Evolutionary conservation across 2,113 vertebrate genomes (phyloP), one percentile per base, ranked within the genome.

Genomic region (Seriola rivoliana): DNA sequence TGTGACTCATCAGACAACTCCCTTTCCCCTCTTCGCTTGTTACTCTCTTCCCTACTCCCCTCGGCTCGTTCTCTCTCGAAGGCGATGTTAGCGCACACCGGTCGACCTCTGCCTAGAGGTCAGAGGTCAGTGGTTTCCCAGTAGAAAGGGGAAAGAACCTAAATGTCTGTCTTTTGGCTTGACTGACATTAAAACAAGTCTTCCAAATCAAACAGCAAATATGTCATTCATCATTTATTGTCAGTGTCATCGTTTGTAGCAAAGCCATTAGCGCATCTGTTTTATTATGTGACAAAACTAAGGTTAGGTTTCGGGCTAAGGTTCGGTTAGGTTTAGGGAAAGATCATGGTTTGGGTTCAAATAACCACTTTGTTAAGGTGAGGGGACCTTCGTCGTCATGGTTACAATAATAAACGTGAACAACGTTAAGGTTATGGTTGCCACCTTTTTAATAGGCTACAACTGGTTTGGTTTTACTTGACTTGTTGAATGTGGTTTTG

Each of bases 1-100:
- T 32, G 50, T 80, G 92, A 93, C 89, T 92, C 91, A 82, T 85
- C 87, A 81, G 91, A 81, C 78, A 64, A 83, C 67, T 78, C 80
- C 70, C 77, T 81, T 75, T 75, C 66, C 60, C 62, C 80, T 80
- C 77, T 46, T 65, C 34, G 38, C 68, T 71, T 32, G 7, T 48
- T 64, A 29, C 63, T 52, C 59, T 87, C 48, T 66, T 81, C 48
- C 17, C 40, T 14, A 29, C 40, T 80, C 75, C n/a, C 66, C 76
- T 55, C 59, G 0, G 29, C 55, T 72, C 70, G 13, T 36, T 78
- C 74, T 74, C 16, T 42, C 81, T 71, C 54, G 11, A 7, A 12
- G n/a, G 48, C 21, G 58, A 42, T 19, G 21, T 54, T 55, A 64
- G 40, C 57, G 54, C 54, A 21, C 71, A 67, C 29, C 46, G 3